Evolutionary conservation across 2,888 invertebrate genomes (phyloP).

Genomic region (Nematopogon swammerdamellus): DNA sequence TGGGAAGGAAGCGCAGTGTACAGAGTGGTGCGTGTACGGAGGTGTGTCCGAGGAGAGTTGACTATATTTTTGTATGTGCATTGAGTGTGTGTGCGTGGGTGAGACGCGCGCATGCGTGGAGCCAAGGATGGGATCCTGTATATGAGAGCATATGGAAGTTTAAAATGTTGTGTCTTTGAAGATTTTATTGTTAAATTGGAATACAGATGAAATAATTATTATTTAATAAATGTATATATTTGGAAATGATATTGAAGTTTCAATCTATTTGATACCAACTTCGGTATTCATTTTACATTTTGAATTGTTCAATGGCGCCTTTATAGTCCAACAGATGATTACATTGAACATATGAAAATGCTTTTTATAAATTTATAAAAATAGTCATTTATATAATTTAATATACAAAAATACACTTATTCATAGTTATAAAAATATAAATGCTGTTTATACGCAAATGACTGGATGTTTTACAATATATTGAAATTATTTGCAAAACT

Average conservation of each 20-base stretch:
- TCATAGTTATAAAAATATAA: too few relatives aligned
- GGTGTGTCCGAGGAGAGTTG: background rate
- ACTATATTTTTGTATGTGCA: slow-evolving; percentile 5
- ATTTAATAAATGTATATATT: slow-evolving; percentile 59
- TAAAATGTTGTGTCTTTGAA: slow-evolving; percentile 56
- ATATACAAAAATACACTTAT: too few relatives aligned
- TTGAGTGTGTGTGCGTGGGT: slow-evolving; percentile 1
- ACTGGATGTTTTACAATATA: too few relatives aligned
- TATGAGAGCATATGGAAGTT: slow-evolving; percentile 32
- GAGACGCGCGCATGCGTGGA: background rate
- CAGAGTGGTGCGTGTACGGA: background rate
- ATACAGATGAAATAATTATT: slow-evolving; percentile 49
- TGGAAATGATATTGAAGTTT: slow-evolving; percentile 40
- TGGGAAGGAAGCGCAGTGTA: background rate
- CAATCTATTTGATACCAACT: slow-evolving; percentile 10
- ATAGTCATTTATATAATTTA: too few relatives aligned
- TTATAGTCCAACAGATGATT: too few relatives aligned
- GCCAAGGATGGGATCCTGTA: slow-evolving; percentile 30
- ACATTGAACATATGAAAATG: too few relatives aligned
- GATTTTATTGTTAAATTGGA: slow-evolving; percentile 59
- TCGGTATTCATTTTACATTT: too few relatives aligned
- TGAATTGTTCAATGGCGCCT: too few relatives aligned
- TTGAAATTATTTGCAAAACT: too few relatives aligned
- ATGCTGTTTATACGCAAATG: too few relatives aligned
- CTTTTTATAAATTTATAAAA: too few relatives aligned